Percentiles rank a stretch among this genome's conserved stretches.
Evolutionary conservation across 2,888 invertebrate genomes (phyloP).

Genomic region (Cantharis lateralis): DNA sequence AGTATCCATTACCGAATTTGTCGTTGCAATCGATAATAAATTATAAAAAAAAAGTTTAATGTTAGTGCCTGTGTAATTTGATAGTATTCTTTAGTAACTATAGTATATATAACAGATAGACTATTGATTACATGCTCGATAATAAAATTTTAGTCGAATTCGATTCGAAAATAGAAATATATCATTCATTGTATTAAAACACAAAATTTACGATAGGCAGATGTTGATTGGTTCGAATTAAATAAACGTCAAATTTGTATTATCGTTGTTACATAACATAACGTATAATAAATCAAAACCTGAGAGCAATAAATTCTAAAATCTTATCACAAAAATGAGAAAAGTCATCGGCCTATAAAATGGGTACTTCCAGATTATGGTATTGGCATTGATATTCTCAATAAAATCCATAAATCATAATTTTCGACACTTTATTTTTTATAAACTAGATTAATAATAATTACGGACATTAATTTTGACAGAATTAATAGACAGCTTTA

Average conservation of each 20-base stretch:
- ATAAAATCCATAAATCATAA: not conserved
- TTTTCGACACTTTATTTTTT: not conserved
- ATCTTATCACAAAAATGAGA: not conserved
- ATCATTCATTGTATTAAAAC: not conserved
- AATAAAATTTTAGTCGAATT: not conserved
- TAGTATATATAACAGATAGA: not conserved
- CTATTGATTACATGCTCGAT: not conserved
- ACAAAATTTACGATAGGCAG: not conserved
- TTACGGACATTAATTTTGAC: not conserved
- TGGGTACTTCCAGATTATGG: not conserved
- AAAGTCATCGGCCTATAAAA: not conserved
- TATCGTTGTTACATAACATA: no score
- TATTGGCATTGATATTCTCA: not conserved
- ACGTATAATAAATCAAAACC: not conserved
- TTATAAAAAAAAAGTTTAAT: not conserved
- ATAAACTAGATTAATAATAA: not conserved
- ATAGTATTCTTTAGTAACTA: not conserved
- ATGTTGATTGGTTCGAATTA: not conserved
- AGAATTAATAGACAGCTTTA: not conserved
- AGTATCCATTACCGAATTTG: not conserved
- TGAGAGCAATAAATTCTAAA: not conserved
- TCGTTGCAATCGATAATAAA: not conserved
- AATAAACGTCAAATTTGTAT: not conserved
- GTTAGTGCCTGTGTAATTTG: not conserved
- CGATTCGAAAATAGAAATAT: not conserved